These are phyloP conservation scores for Serripes groenlandicus DNA, from an alignment of 2,888 invertebrate species.

Conservation along the genomic window DNA sequence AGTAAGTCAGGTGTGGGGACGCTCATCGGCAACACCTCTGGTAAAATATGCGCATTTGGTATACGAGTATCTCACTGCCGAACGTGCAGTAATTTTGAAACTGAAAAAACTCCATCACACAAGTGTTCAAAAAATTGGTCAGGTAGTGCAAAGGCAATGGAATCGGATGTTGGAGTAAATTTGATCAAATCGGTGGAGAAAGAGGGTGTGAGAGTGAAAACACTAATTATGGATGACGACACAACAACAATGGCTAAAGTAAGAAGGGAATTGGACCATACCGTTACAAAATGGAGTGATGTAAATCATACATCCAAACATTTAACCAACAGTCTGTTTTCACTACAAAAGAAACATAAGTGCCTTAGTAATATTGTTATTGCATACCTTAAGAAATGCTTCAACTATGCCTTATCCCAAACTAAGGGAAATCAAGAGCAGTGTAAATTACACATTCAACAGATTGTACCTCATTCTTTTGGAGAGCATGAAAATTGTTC, in stretches of 20 bases:
- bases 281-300: conserved; percentile 55
- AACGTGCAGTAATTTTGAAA: conserved; percentile 18
- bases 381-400: conserved; percentile 49
- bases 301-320: conserved; percentile 57
- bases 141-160: conserved; percentile 59
- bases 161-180: conserved; percentile 46
- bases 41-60: conserved; percentile 50
- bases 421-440: conserved; percentile 33
- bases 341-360: conserved; percentile 56
- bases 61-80: conserved; percentile 33
- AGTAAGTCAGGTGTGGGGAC: conserved; percentile 54
- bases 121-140: conserved; percentile 42
- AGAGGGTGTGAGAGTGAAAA: conserved; percentile 34
- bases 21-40: conserved; percentile 42
- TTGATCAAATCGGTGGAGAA: conserved; percentile 44
- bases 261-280: conserved; percentile 23
- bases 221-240: conserved; percentile 62
- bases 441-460: conserved; percentile 14
- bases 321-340: conserved; percentile 45
- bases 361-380: conserved; percentile 36
- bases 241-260: conserved; percentile 53
- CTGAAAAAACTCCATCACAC: conserved; percentile 21
- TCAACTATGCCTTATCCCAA: conserved; percentile 53
- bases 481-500: conserved; percentile 42
- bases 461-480: conserved; percentile 46